A percentile compares a stretch with the other conserved stretches of the same genome.
These are phyloP conservation scores for Crotalus tigris DNA, from an alignment of 2,113 vertebrate genomes.

Conservation along the genomic window DNA sequence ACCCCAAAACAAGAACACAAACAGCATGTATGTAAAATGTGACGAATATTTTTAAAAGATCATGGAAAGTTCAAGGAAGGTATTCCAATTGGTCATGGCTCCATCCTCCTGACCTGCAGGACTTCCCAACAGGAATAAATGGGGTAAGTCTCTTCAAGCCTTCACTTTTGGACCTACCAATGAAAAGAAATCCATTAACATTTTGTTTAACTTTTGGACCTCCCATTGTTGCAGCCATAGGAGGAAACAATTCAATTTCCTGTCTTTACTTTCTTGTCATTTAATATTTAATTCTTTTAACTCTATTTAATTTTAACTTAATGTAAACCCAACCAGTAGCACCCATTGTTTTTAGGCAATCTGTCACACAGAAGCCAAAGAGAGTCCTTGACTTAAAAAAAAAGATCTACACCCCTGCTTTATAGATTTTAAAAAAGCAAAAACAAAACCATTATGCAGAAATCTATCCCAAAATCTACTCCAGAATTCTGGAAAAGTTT, in stretches of 20 bases:
- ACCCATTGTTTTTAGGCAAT: background rate
- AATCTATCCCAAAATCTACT: background rate
- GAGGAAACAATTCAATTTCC: background rate
- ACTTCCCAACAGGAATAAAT: background rate
- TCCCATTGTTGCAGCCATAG: background rate
- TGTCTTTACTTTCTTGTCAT: background rate
- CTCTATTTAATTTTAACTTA: background rate
- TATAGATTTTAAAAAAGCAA: background rate
- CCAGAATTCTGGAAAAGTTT: background rate
- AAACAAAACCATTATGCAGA: background rate
- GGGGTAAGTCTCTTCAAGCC: background rate
- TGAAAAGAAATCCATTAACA: background rate
- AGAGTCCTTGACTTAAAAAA: background rate
- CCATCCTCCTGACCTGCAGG: constrained; percentile 20
- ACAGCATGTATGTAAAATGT: background rate
- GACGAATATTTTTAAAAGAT: background rate
- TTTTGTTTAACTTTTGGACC: background rate
- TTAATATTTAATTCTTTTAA: background rate
- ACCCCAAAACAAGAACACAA: background rate
- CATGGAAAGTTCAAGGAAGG: background rate
- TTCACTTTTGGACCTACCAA: constrained; percentile 6
- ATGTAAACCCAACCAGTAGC: background rate
- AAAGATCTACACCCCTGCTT: background rate
- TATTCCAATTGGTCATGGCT: background rate
- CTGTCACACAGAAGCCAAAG: background rate